phyloP scores from a whole-genome alignment of 2,797 vertebrate genomes.

The Morus bassanus region DNA sequence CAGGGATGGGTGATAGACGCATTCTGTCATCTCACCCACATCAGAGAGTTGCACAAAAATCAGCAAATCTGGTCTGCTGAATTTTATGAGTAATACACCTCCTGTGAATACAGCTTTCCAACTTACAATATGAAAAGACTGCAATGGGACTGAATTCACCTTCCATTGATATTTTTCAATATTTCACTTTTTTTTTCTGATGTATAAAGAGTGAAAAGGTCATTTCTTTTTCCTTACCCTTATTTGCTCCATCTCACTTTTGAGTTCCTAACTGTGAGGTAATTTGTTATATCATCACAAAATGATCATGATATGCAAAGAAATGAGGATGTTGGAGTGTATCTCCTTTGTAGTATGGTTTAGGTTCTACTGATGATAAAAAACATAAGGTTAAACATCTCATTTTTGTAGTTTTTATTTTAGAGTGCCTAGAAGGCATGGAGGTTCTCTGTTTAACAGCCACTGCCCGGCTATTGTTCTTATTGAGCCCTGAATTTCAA shows the following conservation, averaged over 20 bases:
- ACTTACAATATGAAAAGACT: neutral
- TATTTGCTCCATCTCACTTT: neutral
- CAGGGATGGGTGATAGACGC: neutral
- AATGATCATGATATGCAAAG: neutral
- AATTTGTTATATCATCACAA: neutral
- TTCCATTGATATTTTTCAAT: neutral
- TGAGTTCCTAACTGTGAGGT: neutral
- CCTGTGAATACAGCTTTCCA: neutral
- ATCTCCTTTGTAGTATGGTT: neutral
- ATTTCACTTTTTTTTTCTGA: neutral
- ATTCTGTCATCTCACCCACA: neutral
- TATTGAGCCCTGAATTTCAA: neutral
- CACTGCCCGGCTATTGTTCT: neutral
- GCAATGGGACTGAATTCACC: neutral
- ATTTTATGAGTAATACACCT: neutral
- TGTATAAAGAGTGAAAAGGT: neutral
- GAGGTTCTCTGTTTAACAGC: neutral
- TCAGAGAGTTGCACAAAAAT: neutral
- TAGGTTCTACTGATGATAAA: neutral
- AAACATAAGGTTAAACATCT: neutral
- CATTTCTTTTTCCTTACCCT: neutral
- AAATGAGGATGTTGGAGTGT: neutral
- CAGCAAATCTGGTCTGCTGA: neutral
- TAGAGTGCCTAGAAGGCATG: neutral
- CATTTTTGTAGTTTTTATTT: neutral